phyloP scores from a whole-genome alignment of 2,888 invertebrate genomes.

The Temnothorax ravouxi region DNA sequence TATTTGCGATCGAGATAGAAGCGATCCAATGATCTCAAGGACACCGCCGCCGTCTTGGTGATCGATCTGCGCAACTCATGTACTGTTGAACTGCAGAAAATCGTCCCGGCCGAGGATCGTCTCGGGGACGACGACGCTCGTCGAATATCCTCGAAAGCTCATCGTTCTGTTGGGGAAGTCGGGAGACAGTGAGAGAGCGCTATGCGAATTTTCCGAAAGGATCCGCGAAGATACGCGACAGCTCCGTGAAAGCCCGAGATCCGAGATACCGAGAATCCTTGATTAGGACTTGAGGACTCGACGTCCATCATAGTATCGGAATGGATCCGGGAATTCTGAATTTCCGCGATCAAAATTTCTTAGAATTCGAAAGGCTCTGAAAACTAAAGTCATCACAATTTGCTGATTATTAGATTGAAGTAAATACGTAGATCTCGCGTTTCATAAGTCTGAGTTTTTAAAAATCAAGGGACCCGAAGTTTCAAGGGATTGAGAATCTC shows the following conservation, averaged over 20 bases:
- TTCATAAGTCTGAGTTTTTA: not conserved
- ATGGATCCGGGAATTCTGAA: constrained; percentile 22
- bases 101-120: constrained; percentile 64
- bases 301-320: not conserved
- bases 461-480: not conserved
- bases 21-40: constrained; percentile 61
- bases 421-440: not conserved
- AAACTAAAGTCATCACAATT: not conserved
- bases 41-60: constrained; percentile 48
- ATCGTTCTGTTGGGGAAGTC: constrained; percentile 26
- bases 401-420: not conserved
- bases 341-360: not conserved
- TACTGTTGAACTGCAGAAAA: constrained; percentile 64
- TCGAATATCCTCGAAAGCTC: constrained; percentile 48
- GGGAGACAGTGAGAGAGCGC: constrained; percentile 28
- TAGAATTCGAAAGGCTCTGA: not conserved
- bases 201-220: constrained; percentile 51
- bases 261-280: constrained; percentile 27
- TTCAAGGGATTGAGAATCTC: not conserved
- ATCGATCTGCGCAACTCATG: constrained; percentile 66
- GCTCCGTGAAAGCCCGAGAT: constrained; percentile 16
- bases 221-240: constrained; percentile 23
- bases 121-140: constrained; percentile 66
- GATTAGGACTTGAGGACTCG: not conserved
- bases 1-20: constrained; percentile 52